A percentile compares a stretch with the other conserved stretches of the same genome.
These are phyloP conservation scores for Drosophila pachea DNA, from an alignment of 1,140 invertebrate genomes.

Conservation along the genomic window DNA sequence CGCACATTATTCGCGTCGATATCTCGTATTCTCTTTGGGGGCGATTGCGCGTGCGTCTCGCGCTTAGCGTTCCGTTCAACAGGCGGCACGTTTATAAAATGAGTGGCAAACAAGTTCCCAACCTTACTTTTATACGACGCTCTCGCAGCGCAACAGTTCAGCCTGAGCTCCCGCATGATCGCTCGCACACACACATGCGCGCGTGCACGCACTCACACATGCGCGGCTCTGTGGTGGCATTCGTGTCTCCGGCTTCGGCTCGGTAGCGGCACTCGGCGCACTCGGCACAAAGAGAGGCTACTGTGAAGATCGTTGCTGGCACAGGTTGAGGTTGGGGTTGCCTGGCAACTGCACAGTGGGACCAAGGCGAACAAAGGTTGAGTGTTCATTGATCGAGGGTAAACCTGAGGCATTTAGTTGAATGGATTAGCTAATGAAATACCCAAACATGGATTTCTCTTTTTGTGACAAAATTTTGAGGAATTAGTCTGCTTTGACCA, in stretches of 20 bases:
- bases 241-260: conserved; percentile 56
- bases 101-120: conserved; percentile 75
- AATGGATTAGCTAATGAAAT: conserved; percentile 13
- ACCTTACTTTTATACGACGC: conserved; percentile 72
- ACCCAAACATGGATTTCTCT: conserved; percentile 7
- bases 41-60: conserved; percentile 50
- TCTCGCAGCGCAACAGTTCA: conserved; percentile 40
- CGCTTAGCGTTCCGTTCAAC: conserved; percentile 67
- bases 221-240: conserved; percentile 40
- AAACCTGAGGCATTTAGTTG: neutral
- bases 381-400: neutral
- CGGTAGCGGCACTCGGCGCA: conserved; percentile 60
- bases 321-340: conserved; percentile 45
- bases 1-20: conserved; percentile 59
- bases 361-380: too few species aligned
- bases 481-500: neutral
- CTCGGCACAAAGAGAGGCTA: conserved; percentile 74
- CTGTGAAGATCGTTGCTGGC: conserved; percentile 56
- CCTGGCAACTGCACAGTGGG: conserved; percentile 45
- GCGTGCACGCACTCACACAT: conserved; percentile 12
- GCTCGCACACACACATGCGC: conserved; percentile 22
- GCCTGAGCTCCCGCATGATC: conserved; percentile 68
- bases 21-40: conserved; percentile 34
- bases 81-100: conserved; percentile 72
- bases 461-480: neutral